Evolutionary conservation across 2,797 vertebrate genomes (phyloP).

Genomic region (Leuciscus waleckii): DNA sequence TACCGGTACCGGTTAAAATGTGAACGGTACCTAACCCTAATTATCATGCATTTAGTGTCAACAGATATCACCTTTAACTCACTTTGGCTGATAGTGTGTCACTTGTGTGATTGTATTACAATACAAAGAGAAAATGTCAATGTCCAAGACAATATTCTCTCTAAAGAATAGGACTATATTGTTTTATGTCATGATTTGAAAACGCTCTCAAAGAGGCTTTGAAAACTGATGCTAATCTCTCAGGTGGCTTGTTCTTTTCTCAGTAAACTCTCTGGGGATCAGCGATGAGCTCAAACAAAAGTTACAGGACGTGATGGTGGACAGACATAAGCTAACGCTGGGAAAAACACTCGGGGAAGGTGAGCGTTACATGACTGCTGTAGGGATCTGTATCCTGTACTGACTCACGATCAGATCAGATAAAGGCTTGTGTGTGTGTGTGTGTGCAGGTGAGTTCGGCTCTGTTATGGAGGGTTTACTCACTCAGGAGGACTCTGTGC

Average conservation of each 20-base stretch:
- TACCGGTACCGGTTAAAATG: too few species aligned
- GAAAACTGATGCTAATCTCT: slow-evolving; percentile 3
- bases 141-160: not conserved
- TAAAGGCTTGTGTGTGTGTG: not conserved
- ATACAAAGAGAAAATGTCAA: not conserved
- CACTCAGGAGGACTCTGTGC: slow-evolving; percentile 86
- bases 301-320: slow-evolving; percentile 92
- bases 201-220: slow-evolving; percentile 45
- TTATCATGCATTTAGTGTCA: not conserved
- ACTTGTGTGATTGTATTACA: not conserved
- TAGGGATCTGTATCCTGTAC: not conserved
- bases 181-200: not conserved
- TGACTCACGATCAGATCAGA: not conserved
- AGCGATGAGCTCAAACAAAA: slow-evolving; percentile 92
- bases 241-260: slow-evolving; percentile 10
- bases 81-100: not conserved
- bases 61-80: not conserved
- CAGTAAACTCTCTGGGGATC: slow-evolving; percentile 92
- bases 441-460: slow-evolving; percentile 87
- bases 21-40: too few species aligned
- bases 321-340: slow-evolving; percentile 89
- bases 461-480: slow-evolving; percentile 92
- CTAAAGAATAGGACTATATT: not conserved
- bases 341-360: slow-evolving; percentile 94
- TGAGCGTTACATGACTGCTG: slow-evolving; percentile 52